Evolutionary conservation across 1,140 invertebrate genomes (phyloP).

Genomic region (Zaprionus ornatus): DNA sequence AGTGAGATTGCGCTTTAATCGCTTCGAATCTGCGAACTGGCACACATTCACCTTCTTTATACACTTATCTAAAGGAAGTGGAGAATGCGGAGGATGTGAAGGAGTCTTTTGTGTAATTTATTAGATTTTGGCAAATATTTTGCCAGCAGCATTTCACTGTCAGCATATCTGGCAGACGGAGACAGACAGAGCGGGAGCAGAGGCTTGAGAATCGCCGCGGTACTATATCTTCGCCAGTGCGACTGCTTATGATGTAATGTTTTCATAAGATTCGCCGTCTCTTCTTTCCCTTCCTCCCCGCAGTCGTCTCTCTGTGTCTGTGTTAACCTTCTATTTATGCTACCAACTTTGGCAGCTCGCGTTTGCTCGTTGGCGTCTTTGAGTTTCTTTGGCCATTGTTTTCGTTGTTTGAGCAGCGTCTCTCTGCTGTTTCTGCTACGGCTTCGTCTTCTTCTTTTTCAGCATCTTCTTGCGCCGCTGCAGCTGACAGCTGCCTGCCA

Average conservation of each 20-base stretch:
- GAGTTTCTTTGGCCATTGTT: constrained; percentile 61
- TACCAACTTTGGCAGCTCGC: constrained; percentile 44
- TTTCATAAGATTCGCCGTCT: constrained; percentile 58
- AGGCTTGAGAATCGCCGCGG: background rate
- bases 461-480: constrained; percentile 15
- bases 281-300: background rate
- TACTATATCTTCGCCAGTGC: constrained; percentile 10
- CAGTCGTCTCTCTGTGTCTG: background rate
- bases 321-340: constrained; percentile 49
- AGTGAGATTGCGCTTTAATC: constrained; percentile 45
- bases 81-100: background rate
- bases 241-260: constrained; percentile 77
- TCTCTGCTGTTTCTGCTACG: constrained; percentile 8
- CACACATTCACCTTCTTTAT: constrained; percentile 14
- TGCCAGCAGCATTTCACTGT: constrained; percentile 70
- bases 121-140: constrained; percentile 79
- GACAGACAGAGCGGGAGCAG: background rate
- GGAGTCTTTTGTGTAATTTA: constrained; percentile 67
- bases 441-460: background rate
- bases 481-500: constrained; percentile 79
- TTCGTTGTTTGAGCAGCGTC: constrained; percentile 67
- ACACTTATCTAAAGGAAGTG: background rate
- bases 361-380: constrained; percentile 42
- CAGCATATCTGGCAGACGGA: constrained; percentile 50
- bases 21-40: constrained; percentile 18